Evolutionary conservation across 92 coral and sea anemone species (phyloP).

Genomic region (Paragorgia papillata): DNA sequence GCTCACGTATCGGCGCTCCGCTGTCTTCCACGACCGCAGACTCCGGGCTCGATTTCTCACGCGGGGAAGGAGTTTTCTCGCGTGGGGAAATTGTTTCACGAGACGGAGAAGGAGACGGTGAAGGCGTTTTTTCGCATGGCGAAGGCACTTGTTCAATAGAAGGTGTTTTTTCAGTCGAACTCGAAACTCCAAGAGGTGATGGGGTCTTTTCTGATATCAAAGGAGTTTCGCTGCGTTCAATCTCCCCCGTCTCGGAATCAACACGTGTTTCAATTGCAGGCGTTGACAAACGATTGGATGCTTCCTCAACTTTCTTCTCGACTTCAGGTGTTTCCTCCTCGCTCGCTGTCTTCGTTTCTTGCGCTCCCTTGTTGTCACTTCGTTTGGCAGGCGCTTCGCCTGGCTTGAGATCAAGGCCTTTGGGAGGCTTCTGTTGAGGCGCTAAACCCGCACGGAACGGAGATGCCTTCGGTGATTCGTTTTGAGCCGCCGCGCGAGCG

Average conservation of each 20-base stretch:
- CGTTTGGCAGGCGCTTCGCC: constrained; percentile 13
- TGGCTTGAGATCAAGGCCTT: constrained; percentile 16
- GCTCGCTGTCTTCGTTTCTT: constrained; percentile 5
- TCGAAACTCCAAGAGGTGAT: background rate
- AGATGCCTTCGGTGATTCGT: constrained; percentile 23
- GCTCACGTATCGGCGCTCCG: background rate
- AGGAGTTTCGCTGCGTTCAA: constrained; percentile 44
- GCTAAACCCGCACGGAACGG: constrained; percentile 42
- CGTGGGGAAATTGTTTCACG: background rate
- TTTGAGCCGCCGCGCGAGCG: constrained; percentile 26
- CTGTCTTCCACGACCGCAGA: constrained; percentile 12
- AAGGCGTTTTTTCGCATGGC: background rate
- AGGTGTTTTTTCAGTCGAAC: background rate
- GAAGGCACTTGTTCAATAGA: constrained; percentile 12
- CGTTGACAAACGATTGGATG: constrained; percentile 17
- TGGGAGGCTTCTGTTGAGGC: constrained; percentile 31
- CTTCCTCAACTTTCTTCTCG: background rate
- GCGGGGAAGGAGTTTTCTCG: constrained; percentile 15
- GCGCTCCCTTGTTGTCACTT: background rate
- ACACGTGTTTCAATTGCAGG: constrained; percentile 64
- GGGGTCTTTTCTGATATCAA: constrained; percentile 32
- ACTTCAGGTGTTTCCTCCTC: background rate
- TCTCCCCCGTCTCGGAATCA: constrained; percentile 94
- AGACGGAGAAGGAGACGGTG: background rate
- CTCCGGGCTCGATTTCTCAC: constrained; percentile 32